phyloP scores from a whole-genome alignment of 2,888 invertebrate genomes.

The Eulithis testata region DNA sequence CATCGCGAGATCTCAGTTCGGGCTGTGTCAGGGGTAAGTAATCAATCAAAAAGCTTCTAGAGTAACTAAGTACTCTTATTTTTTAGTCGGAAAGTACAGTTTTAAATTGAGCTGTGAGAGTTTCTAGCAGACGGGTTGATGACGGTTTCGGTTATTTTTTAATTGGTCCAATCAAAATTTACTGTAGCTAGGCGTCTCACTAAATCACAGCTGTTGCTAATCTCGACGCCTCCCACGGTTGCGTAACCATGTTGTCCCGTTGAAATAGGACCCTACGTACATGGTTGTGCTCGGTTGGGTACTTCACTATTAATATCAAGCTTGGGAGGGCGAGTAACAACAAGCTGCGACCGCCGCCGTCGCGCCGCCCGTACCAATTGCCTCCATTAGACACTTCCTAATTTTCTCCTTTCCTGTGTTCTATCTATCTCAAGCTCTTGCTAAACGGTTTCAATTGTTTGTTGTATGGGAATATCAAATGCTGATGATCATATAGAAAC shows the following conservation, averaged over 20 bases:
- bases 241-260: slow-evolving; percentile 1
- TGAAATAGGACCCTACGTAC: background rate
- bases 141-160: background rate
- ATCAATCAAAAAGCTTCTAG: too few species aligned
- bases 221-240: background rate
- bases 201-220: too few species aligned
- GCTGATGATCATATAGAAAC: background rate
- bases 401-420: slow-evolving; percentile 77
- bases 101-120: too few species aligned
- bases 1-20: too few species aligned
- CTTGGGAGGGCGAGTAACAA: slow-evolving; percentile 25
- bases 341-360: slow-evolving; percentile 19
- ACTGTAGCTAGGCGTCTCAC: background rate
- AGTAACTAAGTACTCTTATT: background rate
- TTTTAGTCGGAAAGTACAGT: too few species aligned
- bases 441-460: slow-evolving; percentile 5
- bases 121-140: background rate
- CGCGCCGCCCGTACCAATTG: slow-evolving; percentile 62
- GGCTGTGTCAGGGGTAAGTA: too few species aligned
- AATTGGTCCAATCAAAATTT: background rate
- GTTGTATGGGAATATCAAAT: background rate
- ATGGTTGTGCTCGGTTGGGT: slow-evolving; percentile 20
- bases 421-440: slow-evolving; percentile 32
- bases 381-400: slow-evolving; percentile 78
- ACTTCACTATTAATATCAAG: slow-evolving; percentile 27